Evolutionary conservation across 2,888 invertebrate species (phyloP).

Genomic region (Acronicta psi): DNA sequence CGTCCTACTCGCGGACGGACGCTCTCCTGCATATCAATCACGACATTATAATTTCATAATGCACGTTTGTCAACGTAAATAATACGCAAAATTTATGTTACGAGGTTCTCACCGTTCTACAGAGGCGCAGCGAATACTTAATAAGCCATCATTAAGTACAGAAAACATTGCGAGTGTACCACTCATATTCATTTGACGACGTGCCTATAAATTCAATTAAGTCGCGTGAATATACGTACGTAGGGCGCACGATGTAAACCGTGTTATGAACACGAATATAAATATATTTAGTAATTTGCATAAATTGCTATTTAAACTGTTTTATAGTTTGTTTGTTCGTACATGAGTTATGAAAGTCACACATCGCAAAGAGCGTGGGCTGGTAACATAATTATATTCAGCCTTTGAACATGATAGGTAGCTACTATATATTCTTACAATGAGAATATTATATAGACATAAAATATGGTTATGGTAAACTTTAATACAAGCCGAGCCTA

Average conservation of each 20-base stretch:
- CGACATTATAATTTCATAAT: constrained; percentile 87
- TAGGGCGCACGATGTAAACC: constrained; percentile 69
- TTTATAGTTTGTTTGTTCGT: constrained; percentile 70
- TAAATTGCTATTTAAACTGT: constrained; percentile 74
- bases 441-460: neutral
- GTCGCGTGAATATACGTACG: constrained; percentile 66
- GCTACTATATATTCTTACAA: neutral
- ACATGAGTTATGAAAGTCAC: constrained; percentile 60
- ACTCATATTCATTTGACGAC: constrained; percentile 86
- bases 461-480: neutral
- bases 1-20: constrained; percentile 70
- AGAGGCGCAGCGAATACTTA: constrained; percentile 81
- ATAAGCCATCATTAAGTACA: constrained; percentile 74
- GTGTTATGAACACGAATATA: constrained; percentile 76
- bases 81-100: constrained; percentile 89
- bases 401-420: constrained; percentile 4
- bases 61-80: constrained; percentile 87
- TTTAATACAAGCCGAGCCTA: neutral
- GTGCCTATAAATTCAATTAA: constrained; percentile 87
- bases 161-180: constrained; percentile 70
- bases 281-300: constrained; percentile 78
- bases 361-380: constrained; percentile 15
- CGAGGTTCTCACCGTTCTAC: constrained; percentile 87
- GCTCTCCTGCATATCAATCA: constrained; percentile 80
- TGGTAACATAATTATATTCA: constrained; percentile 18